Percentiles rank a stretch among this genome's conserved stretches.
phyloP scores from a whole-genome alignment of 1,140 invertebrate species.

The Scaptomyza montana region DNA sequence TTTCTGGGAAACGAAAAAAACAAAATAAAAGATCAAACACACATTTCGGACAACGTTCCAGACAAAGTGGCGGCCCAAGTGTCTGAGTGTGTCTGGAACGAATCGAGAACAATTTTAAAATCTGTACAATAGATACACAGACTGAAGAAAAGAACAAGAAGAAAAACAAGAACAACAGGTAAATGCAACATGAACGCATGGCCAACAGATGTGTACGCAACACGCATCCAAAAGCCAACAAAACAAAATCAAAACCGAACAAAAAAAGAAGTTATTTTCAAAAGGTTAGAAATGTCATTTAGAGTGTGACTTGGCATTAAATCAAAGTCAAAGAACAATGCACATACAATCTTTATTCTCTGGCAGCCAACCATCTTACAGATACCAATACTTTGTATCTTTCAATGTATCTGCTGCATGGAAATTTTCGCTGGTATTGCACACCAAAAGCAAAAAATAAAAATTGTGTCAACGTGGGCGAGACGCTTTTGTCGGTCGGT shows the following conservation, averaged over 20 bases:
- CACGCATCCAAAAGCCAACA: slow-evolving; percentile 50
- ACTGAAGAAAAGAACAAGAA: not conserved
- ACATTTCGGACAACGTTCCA: slow-evolving; percentile 55
- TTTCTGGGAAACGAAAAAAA: slow-evolving; percentile 31
- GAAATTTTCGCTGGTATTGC: slow-evolving; percentile 53
- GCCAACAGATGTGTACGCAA: slow-evolving; percentile 75
- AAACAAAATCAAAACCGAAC: slow-evolving; percentile 35
- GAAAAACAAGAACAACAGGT: slow-evolving; percentile 23
- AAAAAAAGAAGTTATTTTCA: slow-evolving; percentile 46
- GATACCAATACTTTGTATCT: slow-evolving; percentile 34
- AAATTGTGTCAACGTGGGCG: slow-evolving; percentile 76
- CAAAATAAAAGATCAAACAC: slow-evolving; percentile 23
- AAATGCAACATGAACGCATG: slow-evolving; percentile 45
- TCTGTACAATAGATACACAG: slow-evolving; percentile 59
- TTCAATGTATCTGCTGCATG: slow-evolving; percentile 51
- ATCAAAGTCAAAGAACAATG: slow-evolving; percentile 60
- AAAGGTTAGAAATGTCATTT: slow-evolving; percentile 68
- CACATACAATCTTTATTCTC: slow-evolving; percentile 19
- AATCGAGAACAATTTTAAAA: slow-evolving; percentile 56
- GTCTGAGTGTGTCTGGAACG: slow-evolving; percentile 58
- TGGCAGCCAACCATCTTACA: slow-evolving; percentile 47
- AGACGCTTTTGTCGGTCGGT: slow-evolving; percentile 46
- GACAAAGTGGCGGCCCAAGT: slow-evolving; percentile 63
- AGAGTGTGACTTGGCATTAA: slow-evolving; percentile 66
- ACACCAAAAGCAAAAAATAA: slow-evolving; percentile 11